Evolutionary conservation across 2,888 invertebrate genomes (phyloP), one percentile per base, ranked within the genome.

Genomic region (Subacronicta megacephala): DNA sequence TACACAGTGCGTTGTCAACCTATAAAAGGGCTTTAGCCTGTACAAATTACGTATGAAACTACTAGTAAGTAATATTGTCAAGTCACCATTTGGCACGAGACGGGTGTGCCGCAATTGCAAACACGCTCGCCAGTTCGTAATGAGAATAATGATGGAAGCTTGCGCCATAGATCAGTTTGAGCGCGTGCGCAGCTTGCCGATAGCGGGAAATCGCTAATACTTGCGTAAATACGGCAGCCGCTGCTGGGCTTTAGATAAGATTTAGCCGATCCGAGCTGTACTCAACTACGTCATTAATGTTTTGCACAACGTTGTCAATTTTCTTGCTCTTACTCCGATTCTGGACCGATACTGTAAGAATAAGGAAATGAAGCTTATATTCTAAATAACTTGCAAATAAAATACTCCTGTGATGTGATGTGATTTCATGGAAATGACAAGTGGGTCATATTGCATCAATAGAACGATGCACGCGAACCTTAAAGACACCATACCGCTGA

Each of bases 131-230:
- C 59, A 59, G 82, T 78, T 83, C 81, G 86, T 88, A 90, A 90
- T 90, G 87, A 88, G 87, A 89, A 90, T 91, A 91, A 90, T 89
- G 91, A 93, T 90, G 87, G 90, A 88, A 88, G 81, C 84, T 90
- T 90, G 85, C 90, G 88, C 85, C 89, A 90, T 83, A 84, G 81
- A 86, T 85, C 87, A 82, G 82, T 72, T 80, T 69, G 75, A 69
- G 83, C 89, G 90, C 89, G 91, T 87, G 89, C 89, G 81, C 84
- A 47, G 87, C 79, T 78, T 85, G 84, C 80, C 85, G 89, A 88
- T 89, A 82, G 85, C 85, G 87, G 85, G 84, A 88, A 89, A 89
- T 87, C 87, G 84, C 81, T 82, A 79, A 83, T 85, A 85, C 90
- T 93, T 93, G 93, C 93, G 92, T 91, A 92, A 93, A 89, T 86